These are phyloP conservation scores for Thamnaconus septentrionalis DNA, from an alignment of 2,113 vertebrate species.

Conservation along the genomic window DNA sequence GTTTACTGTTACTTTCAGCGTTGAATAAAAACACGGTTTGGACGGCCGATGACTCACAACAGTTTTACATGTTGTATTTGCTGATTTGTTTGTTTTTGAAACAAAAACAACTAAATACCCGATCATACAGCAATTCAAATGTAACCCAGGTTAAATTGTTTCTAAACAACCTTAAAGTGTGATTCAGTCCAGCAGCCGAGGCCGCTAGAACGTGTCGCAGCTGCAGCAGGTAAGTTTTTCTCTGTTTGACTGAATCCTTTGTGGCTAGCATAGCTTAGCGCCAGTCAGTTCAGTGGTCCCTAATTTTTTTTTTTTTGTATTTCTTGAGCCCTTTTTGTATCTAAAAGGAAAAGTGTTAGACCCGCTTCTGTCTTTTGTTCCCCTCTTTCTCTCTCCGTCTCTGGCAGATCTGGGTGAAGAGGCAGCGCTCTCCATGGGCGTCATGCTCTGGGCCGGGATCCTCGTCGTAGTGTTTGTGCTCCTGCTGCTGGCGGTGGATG, in stretches of 20 bases:
- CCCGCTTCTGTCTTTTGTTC: neutral
- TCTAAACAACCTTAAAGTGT: too few species aligned
- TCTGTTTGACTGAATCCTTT: conserved; percentile 34
- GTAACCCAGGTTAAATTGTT: too few species aligned
- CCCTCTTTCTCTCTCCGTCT: conserved; percentile 23
- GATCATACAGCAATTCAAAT: too few species aligned
- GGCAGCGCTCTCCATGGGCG: conserved; percentile 83
- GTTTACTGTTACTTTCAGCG: too few species aligned
- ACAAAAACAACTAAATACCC: too few species aligned
- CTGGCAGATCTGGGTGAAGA: conserved; percentile 76
- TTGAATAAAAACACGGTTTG: too few species aligned
- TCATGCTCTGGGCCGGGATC: conserved; percentile 88
- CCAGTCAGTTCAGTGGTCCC: neutral
- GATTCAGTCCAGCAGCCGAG: neutral
- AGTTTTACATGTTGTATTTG: too few species aligned
- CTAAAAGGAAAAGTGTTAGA: too few species aligned
- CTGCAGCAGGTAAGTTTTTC: conserved; percentile 62
- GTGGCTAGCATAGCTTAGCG: conserved; percentile 20
- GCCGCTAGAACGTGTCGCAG: conserved; percentile 26
- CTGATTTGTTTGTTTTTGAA: too few species aligned
- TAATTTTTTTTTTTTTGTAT: too few species aligned
- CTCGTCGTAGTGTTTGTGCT: conserved; percentile 89
- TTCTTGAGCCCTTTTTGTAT: too few species aligned
- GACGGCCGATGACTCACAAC: too few species aligned
- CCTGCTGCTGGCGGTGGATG: conserved; percentile 90